Conservation (phyloP, 2,797 vertebrate genomes). For the Thamnophis elegans region DNA sequence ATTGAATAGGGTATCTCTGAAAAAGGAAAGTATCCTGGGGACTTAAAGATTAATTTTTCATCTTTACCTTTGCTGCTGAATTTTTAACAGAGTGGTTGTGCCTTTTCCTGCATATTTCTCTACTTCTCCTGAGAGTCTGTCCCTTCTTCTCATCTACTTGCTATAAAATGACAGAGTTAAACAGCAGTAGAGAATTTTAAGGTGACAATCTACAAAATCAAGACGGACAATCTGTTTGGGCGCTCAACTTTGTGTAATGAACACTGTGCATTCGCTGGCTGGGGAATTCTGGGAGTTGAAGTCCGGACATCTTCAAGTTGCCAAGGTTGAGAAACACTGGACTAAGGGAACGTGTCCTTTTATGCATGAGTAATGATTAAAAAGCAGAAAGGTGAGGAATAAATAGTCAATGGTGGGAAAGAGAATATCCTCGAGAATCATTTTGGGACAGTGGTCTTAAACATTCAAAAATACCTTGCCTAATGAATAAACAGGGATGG, state of each 20-base stretch:
- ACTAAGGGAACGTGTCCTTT: background rate
- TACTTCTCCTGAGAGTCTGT: background rate
- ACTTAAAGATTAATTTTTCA: background rate
- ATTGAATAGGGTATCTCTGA: background rate
- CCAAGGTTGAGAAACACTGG: too few species aligned
- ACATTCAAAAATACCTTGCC: background rate
- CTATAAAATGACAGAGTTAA: background rate
- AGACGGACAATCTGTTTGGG: background rate
- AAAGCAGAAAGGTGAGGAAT: background rate
- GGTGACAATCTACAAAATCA: background rate
- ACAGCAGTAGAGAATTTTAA: background rate
- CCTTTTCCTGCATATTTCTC: background rate
- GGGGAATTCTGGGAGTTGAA: too few species aligned
- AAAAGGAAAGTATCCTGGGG: background rate
- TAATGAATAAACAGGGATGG: background rate
- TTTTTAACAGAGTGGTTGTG: background rate
- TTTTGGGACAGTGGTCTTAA: background rate
- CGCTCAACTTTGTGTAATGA: background rate
- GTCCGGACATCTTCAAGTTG: too few species aligned
- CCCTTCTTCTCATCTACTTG: background rate
- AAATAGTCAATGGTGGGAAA: background rate
- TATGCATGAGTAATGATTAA: background rate
- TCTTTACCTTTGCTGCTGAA: background rate
- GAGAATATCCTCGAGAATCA: background rate
- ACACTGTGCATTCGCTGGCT: too few species aligned